Evolutionary conservation across 2,888 invertebrate genomes (phyloP), one percentile per base, ranked within the genome.

Genomic region (Caenorhabditis sulstoni): DNA sequence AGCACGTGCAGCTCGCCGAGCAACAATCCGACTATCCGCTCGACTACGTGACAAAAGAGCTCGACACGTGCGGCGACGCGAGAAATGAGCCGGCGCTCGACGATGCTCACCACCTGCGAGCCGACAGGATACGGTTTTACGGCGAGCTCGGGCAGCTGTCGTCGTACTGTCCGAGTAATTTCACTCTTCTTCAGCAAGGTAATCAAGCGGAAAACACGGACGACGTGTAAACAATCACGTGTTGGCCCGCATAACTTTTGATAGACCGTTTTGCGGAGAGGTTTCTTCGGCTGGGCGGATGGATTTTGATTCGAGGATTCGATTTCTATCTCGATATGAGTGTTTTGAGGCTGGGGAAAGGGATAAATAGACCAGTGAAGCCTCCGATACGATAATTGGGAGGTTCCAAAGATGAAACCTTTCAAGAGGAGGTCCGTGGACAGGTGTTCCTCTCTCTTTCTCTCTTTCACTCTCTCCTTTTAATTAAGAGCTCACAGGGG

Each of bases 101-200:
- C 16, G 79, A 79, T 35, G 58, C 67, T 3, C 65, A 83, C 39
- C 61, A 75, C 41, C 44, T 83, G 22, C 67, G 65, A 12, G 58
- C 81, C 2, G 49, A 78, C 18, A 55, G 80, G 7, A 59, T 84
- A 12, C 55, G 65, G 4, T 73, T 82, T 39, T 83, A 77, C 53
- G 82, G 82, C n/a, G 85, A 86, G 65, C 53, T 84, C n/a, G 85
- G 85, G 35, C 85, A 86, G 75, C 67, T 86, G 2, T 81, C 84
- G 0, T 80, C 81, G 9, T 86, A 81, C 59, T 86, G 85, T 70
- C 70, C 76, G n/a, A 82, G 81, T 45, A 84, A 86, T 76, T 79
- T 68, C 45, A 79, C 85, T 1, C 53, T 79, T 29, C 58, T 84
- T n/a, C 64, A 73, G 61, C 74, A 77, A 52, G 84, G 84, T 52